A percentile compares a stretch with the other conserved stretches of the same genome.
Conservation (phyloP, 35 echinoderm and acorn worm genomes). For the Lytechinus pictus region DNA sequence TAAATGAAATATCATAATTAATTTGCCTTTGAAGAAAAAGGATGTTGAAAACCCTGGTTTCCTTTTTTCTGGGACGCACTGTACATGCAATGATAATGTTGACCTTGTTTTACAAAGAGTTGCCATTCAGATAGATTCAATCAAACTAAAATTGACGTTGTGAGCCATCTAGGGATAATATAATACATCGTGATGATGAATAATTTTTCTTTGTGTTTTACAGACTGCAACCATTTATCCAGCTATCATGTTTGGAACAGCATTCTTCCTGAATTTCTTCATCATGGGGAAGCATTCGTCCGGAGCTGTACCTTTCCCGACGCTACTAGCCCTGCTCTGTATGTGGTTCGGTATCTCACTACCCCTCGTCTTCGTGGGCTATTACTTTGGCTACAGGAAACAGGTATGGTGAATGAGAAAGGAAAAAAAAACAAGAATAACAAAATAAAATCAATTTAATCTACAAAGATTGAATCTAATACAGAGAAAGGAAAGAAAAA, state of each 20-base stretch:
- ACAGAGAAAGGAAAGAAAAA: too few species aligned
- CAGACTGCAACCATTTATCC: conserved; percentile 90
- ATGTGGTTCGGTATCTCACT: conserved; percentile 99
- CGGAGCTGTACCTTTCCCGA: conserved; percentile 96
- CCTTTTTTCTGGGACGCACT: too few species aligned
- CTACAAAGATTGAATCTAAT: too few species aligned
- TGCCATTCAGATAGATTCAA: too few species aligned
- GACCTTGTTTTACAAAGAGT: too few species aligned
- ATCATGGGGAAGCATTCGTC: conserved; percentile 99
- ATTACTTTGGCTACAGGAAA: conserved; percentile 98
- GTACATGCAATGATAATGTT: too few species aligned
- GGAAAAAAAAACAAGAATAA: neutral
- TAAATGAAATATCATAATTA: too few species aligned
- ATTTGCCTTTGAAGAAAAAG: too few species aligned
- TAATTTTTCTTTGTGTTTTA: neutral
- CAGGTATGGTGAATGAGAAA: conserved; percentile 70
- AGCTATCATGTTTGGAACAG: conserved; percentile 80
- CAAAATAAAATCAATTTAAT: neutral
- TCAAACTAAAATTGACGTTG: too few species aligned
- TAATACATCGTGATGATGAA: too few species aligned
- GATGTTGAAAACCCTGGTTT: too few species aligned
- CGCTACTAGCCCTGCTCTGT: conserved; percentile 87
- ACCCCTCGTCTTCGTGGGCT: conserved; percentile 86
- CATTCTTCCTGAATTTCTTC: conserved; percentile 97
- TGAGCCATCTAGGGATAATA: too few species aligned